Base-by-base conservation (phyloP, 2,888 invertebrate species). In the Zonitis immaculata region DNA sequence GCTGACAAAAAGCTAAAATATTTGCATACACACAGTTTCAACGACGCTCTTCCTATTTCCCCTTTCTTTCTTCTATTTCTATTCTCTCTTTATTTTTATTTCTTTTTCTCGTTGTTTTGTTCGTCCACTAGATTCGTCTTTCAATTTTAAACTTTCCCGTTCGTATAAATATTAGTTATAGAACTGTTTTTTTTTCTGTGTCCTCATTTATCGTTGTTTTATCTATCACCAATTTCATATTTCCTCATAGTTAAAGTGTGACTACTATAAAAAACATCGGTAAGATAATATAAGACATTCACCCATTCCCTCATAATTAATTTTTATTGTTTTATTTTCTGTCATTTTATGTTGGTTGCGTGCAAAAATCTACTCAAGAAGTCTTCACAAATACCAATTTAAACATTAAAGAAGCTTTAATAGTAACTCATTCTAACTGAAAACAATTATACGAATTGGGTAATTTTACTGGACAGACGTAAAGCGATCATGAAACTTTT, bases 1-100 rank as follows among this genome's bases (percentile, higher is more conserved):
- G 57, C n/a, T 57, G 61, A 63, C 62, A 64, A 59, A 62, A 62
- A 63, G 57, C 58, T 48, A 25, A 35, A 58, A 54, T 57, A 65
- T 65, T 63, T 65, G 60, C 64, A 63, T 65, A 59, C 57, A n/a
- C 61, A 32, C 14, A 14, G 61, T 63, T 61, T 49, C 54, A 54
- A 57, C 52, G 49, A 44, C 35, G 52, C 53, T 42, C 55, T n/a
- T n/a, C n/a, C n/a, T n/a, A n/a, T n/a, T n/a, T n/a, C n/a, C n/a
- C n/a, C n/a, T n/a, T n/a, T n/a, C n/a, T n/a, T n/a, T n/a, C n/a
- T n/a, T n/a, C n/a, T n/a, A n/a, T n/a, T n/a, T n/a, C n/a, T n/a
- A n/a, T n/a, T n/a, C n/a, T n/a, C n/a, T n/a, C n/a, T n/a, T n/a
- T n/a, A n/a, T n/a, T n/a, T n/a, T n/a, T n/a, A n/a, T n/a, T n/a